Conservation (phyloP, 2,888 invertebrate genomes). For the Rutpela maculata region DNA sequence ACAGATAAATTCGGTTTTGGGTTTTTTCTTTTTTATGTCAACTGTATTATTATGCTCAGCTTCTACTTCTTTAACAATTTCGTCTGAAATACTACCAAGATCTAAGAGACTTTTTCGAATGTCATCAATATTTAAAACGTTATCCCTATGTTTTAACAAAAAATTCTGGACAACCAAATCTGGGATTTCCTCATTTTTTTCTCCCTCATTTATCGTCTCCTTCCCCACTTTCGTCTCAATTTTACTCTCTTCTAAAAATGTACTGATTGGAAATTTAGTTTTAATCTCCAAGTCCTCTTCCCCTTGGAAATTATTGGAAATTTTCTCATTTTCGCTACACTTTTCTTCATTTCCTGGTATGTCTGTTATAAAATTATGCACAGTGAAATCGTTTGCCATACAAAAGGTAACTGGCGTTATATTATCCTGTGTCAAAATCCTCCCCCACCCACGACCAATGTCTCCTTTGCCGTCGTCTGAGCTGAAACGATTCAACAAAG, state of each 20-base stretch:
- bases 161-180: not conserved
- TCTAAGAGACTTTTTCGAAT: not conserved
- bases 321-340: not conserved
- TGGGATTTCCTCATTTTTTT: not conserved
- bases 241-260: not conserved
- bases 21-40: constrained; percentile 47
- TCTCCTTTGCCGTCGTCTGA: not conserved
- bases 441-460: not conserved
- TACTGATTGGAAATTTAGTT: not conserved
- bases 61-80: not conserved
- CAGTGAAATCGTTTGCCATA: not conserved
- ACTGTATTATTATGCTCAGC: constrained; percentile 11
- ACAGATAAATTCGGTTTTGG: constrained; percentile 48
- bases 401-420: not conserved
- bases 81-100: not conserved
- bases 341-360: not conserved
- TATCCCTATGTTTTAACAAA: not conserved
- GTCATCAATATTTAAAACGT: not conserved
- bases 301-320: not conserved
- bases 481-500: constrained; percentile 5
- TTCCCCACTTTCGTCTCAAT: not conserved
- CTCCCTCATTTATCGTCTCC: not conserved
- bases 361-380: constrained; percentile 7
- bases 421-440: not conserved
- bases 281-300: not conserved